phyloP scores from a whole-genome alignment of 2,797 vertebrate species.

The Fratercula arctica region DNA sequence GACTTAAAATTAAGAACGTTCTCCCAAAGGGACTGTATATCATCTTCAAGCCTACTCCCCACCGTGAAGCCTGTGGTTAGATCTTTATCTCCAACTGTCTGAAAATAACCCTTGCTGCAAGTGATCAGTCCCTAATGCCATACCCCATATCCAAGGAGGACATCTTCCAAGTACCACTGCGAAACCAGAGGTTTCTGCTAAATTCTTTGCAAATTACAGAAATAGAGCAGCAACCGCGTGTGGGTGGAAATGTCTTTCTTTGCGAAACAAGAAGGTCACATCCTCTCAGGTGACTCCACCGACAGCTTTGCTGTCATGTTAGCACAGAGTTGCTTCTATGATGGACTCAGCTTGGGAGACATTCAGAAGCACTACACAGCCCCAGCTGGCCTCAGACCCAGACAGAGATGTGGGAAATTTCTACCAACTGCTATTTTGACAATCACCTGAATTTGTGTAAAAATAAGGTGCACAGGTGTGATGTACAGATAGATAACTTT shows the following conservation, averaged over 20 bases:
- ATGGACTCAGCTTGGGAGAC: neutral
- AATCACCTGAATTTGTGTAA: neutral
- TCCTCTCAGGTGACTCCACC: neutral
- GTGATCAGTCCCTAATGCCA: neutral
- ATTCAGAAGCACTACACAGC: neutral
- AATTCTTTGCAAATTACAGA: neutral
- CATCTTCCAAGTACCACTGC: neutral
- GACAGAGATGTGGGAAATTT: neutral
- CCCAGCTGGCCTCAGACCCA: neutral
- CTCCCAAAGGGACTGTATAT: neutral
- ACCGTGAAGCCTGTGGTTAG: neutral
- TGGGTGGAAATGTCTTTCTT: neutral
- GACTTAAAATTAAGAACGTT: neutral
- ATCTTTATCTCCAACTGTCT: conserved; percentile 2
- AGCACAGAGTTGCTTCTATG: neutral
- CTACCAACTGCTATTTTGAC: neutral
- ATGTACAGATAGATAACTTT: neutral
- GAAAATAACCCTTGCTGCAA: neutral
- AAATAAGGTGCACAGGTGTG: neutral
- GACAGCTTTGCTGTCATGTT: neutral
- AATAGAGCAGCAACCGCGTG: rapidly evolving
- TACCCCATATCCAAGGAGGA: neutral
- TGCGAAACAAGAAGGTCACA: neutral
- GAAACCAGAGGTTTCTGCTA: neutral
- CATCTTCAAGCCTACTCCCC: neutral